Conservation (phyloP, 2,888 invertebrate genomes). For the Troides helena region DNA sequence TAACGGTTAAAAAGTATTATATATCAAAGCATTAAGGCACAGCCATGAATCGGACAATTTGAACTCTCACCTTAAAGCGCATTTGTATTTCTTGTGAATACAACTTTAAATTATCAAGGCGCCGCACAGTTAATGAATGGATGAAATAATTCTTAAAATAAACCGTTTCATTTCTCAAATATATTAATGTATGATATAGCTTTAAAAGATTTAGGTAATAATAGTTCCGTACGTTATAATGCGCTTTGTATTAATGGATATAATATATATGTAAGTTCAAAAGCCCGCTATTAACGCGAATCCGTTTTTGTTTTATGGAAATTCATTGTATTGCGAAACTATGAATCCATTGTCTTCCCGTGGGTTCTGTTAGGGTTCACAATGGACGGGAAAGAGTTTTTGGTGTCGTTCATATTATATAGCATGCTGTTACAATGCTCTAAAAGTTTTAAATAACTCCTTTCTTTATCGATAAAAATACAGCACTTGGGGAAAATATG, state of each 20-base stretch:
- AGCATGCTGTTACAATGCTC: too few species aligned
- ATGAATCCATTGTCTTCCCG: slow-evolving; percentile 9
- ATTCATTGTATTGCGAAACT: not conserved
- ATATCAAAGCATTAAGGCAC: slow-evolving; percentile 21
- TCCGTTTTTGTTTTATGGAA: slow-evolving; percentile 7
- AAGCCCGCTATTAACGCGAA: not conserved
- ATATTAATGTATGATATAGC: not conserved
- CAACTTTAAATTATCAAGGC: slow-evolving; percentile 15
- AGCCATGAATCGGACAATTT: slow-evolving; percentile 18
- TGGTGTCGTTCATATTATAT: not conserved
- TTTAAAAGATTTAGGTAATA: slow-evolving; percentile 1
- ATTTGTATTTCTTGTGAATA: slow-evolving; percentile 19
- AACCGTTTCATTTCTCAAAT: slow-evolving; percentile 8
- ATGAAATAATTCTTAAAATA: slow-evolving; percentile 5
- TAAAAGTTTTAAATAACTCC: too few species aligned
- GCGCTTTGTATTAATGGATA: slow-evolving; percentile 1
- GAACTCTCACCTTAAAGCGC: slow-evolving; percentile 26
- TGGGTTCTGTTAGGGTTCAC: not conserved
- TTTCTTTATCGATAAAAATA: too few species aligned
- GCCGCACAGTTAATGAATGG: slow-evolving; percentile 16
- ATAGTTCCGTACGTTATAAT: not conserved
- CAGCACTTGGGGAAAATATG: too few species aligned
- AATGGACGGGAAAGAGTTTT: slow-evolving; percentile 1
- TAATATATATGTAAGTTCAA: slow-evolving; percentile 2
- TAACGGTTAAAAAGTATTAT: slow-evolving; percentile 25